phyloP scores from a whole-genome alignment of 2,888 invertebrate genomes.

The Thecocarcelia acutangulata region DNA sequence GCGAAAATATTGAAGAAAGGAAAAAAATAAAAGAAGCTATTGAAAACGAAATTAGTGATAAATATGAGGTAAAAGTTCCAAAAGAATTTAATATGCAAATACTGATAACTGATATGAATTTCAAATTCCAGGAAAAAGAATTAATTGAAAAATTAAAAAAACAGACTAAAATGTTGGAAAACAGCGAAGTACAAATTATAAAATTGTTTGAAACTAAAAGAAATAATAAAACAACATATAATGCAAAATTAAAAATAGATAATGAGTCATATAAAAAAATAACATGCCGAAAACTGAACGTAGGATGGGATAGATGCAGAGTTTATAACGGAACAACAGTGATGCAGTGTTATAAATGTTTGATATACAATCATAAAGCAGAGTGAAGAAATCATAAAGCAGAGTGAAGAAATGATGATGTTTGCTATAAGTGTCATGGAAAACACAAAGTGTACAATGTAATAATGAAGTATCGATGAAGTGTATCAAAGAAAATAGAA shows the following conservation, averaged over 20 bases:
- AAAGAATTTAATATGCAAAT: neutral
- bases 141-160: neutral
- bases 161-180: neutral
- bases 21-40: neutral
- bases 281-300: neutral
- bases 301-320: constrained; percentile 29
- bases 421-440: constrained; percentile 18
- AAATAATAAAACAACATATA: constrained; percentile 2
- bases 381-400: constrained; percentile 10
- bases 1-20: neutral
- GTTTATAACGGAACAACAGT: no score
- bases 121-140: neutral
- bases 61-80: neutral
- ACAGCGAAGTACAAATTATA: constrained; percentile 1
- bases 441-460: neutral
- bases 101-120: neutral
- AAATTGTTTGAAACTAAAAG: neutral
- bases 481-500: neutral
- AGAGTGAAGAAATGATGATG: neutral
- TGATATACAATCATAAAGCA: neutral
- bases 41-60: neutral
- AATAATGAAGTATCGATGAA: neutral
- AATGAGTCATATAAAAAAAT: constrained; percentile 1
- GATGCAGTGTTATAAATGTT: constrained; percentile 1
- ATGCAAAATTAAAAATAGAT: neutral